These are phyloP conservation scores for Aphyosemion australe DNA, from an alignment of 2,113 vertebrate genomes.

Conservation along the genomic window DNA sequence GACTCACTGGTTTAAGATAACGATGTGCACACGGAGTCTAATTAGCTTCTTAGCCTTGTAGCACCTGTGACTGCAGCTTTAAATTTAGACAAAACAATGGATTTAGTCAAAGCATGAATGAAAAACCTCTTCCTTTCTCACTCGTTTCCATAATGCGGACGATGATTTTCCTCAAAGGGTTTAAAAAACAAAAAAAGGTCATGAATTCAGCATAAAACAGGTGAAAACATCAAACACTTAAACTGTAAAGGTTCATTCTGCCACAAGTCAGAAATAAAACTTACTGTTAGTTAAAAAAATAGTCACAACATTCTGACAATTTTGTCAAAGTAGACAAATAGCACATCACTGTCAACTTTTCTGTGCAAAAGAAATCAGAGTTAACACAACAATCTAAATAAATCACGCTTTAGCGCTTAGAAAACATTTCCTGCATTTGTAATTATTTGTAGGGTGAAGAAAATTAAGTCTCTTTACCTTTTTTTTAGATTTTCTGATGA, in stretches of 20 bases:
- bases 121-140: neutral
- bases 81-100: neutral
- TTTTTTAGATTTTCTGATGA: conserved; percentile 1
- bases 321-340: no score
- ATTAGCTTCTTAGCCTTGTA: neutral
- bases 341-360: neutral
- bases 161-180: neutral
- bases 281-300: neutral
- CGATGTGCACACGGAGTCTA: neutral
- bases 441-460: no score
- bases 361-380: neutral
- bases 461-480: conserved; percentile 47
- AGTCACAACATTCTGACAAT: neutral
- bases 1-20: neutral
- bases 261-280: neutral
- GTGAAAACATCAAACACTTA: neutral
- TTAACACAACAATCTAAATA: neutral
- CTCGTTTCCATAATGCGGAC: neutral
- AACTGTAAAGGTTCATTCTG: no score
- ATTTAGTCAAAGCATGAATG: neutral
- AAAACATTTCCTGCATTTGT: neutral
- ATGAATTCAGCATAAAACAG: no score
- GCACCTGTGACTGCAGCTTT: neutral
- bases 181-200: neutral
- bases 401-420: neutral